Conservation (phyloP, 2,888 invertebrate genomes). For the Drosophila rubida region DNA sequence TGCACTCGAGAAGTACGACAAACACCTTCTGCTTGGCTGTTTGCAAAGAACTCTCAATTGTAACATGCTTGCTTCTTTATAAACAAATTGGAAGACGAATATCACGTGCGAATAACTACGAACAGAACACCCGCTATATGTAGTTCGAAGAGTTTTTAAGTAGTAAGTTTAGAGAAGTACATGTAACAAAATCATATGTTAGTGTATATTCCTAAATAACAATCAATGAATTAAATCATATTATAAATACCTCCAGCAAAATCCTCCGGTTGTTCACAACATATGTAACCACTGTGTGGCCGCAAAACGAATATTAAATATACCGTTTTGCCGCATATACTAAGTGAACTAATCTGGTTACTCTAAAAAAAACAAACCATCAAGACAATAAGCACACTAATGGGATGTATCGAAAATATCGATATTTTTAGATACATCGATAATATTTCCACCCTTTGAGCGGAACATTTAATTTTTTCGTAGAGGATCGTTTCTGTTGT, state of each 20-base stretch:
- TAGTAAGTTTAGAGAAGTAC: neutral
- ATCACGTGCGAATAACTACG: conserved; percentile 21
- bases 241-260: conserved; percentile 1
- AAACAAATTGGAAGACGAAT: conserved; percentile 1
- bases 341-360: neutral
- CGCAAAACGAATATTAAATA: neutral
- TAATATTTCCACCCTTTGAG: neutral
- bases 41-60: conserved; percentile 38
- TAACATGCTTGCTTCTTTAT: conserved; percentile 43
- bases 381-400: neutral
- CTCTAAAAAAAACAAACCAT: too few relatives aligned
- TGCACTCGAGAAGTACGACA: conserved; percentile 62
- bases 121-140: neutral
- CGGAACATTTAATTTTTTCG: neutral
- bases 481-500: too few relatives aligned
- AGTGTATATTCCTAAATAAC: neutral
- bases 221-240: neutral
- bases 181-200: neutral
- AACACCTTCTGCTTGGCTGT: conserved; percentile 39
- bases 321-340: neutral
- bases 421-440: neutral
- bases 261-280: neutral
- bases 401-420: neutral
- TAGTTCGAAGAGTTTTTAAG: neutral
- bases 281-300: conserved; percentile 3